Evolutionary conservation across 1,140 invertebrate species (phyloP).

Genomic region (Adelges cooleyi): DNA sequence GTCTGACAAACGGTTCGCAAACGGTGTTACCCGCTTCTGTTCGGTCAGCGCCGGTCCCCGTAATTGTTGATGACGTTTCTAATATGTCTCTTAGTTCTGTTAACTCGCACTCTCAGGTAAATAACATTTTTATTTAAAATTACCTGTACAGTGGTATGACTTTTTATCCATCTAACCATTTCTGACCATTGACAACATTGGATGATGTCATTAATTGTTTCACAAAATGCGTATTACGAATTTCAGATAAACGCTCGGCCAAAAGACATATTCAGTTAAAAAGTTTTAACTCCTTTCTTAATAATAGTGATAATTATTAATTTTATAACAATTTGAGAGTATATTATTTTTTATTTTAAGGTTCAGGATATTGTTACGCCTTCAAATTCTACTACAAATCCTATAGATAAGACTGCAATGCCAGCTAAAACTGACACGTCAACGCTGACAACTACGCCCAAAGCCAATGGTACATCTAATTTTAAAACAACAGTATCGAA

Average conservation of each 20-base stretch:
- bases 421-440: constrained; percentile 12
- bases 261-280: no score
- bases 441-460: background rate
- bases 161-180: no score
- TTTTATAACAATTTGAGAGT: no score
- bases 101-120: constrained; percentile 1
- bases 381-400: constrained; percentile 18
- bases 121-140: no score
- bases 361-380: constrained; percentile 2
- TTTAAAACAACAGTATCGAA: constrained; percentile 11
- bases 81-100: constrained; percentile 2
- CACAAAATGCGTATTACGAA: no score
- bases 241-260: no score
- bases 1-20: constrained; percentile 13
- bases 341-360: background rate
- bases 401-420: constrained; percentile 24
- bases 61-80: constrained; percentile 6
- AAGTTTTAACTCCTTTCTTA: no score
- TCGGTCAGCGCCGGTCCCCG: background rate
- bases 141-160: no score
- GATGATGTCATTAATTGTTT: no score
- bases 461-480: constrained; percentile 17
- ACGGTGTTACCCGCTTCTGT: background rate
- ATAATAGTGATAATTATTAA: no score
- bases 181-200: no score